Evolutionary conservation across 2,797 vertebrate genomes (phyloP), one percentile per base, ranked within the genome.

Genomic region (Notamacropus eugenii): DNA sequence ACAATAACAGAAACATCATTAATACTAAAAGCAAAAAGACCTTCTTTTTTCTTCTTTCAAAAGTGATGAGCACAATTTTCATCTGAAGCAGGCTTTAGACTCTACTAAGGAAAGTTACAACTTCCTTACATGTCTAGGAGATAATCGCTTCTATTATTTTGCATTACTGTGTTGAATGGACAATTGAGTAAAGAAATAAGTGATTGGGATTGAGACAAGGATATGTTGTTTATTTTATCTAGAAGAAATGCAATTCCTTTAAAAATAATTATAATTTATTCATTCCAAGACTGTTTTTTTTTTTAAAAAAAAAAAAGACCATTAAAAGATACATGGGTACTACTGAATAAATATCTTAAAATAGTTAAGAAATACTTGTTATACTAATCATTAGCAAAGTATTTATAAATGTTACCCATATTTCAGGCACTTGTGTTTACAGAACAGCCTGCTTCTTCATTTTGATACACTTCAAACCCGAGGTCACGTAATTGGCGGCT

Each of bases 401-500:
- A 74, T 16, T 95, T 95, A 96, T 93, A 96, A 96, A 96, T 95
- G 96, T 95, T 67, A 97, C 55, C 40, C 62, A 95, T 87, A 93
- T 95, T 98, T 92, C 93, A 95, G 96, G 74, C 57, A 91, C 92
- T 93, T 96, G 91, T 91, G 90, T 96, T 97, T 96, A 92, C 29
- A 54, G 95, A 95, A 96, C 90, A 95, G 92, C 94, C 92, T 94
- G 87, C 96, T 92, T 95, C 96, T 93, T 96, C 91, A 87, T 96
- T 97, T 96, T 96, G 46, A 95, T 91, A 95, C 27, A 93, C 90
- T 96, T 95, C 52, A 74, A 97, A 93, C 24, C 40, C 82, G 97
- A 97, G 95, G 94, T 96, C 97, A 97, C 58, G 94, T 93, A 91
- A 95, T 54, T 97, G 96, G 97, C 0, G 92, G 94, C 96, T 98